phyloP scores from a whole-genome alignment of 2,113 vertebrate species.

The Siphamia tubifer region DNA sequence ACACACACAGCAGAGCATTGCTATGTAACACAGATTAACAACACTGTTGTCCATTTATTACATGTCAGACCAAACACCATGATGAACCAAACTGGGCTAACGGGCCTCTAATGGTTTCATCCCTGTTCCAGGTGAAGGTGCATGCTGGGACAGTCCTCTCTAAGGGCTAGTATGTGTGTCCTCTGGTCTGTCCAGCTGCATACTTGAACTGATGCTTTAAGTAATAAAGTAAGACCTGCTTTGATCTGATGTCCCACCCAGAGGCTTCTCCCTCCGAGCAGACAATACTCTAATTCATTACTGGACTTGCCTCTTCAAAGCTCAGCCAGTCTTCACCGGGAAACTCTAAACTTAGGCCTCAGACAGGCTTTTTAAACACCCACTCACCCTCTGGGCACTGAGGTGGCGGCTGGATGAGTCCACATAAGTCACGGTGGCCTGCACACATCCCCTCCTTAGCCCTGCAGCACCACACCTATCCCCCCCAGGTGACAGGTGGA shows the following conservation, averaged over 20 bases:
- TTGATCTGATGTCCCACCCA: constrained; percentile 79
- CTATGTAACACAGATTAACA: too few relatives aligned
- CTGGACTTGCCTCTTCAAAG: constrained; percentile 75
- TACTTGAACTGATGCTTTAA: constrained; percentile 66
- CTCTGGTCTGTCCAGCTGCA: constrained; percentile 68
- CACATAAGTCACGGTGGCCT: constrained; percentile 73
- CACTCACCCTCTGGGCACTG: constrained; percentile 65
- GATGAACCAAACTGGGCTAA: too few relatives aligned
- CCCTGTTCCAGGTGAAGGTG: neutral
- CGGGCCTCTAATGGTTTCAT: too few relatives aligned
- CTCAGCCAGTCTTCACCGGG: constrained; percentile 55
- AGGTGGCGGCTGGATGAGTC: constrained; percentile 76
- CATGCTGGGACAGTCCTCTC: constrained; percentile 1
- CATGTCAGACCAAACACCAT: too few relatives aligned
- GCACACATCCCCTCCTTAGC: constrained; percentile 58
- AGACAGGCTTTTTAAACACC: constrained; percentile 71
- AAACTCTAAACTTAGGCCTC: constrained; percentile 70
- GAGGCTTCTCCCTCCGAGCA: constrained; percentile 56
- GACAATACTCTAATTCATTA: constrained; percentile 79
- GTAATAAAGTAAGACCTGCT: constrained; percentile 76
- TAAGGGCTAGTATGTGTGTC: constrained; percentile 57
- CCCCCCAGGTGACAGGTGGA: constrained; percentile 69
- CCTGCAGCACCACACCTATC: constrained; percentile 72
- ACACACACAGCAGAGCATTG: too few relatives aligned
- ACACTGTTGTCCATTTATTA: too few relatives aligned